Evolutionary conservation across 2,888 invertebrate species (phyloP).

Genomic region (Aphidoletes aphidimyza): DNA sequence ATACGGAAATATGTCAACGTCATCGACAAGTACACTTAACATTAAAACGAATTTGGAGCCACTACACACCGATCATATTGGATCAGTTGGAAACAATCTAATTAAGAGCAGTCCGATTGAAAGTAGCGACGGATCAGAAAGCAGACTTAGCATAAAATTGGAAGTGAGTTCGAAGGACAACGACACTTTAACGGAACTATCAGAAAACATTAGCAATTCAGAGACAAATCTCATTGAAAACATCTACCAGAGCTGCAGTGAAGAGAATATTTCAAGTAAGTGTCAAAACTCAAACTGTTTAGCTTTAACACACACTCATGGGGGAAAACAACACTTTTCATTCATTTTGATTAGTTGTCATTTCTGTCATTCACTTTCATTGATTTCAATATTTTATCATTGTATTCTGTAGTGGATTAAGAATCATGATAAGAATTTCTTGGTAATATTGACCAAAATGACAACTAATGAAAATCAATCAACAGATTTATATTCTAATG

Average conservation of each 20-base stretch:
- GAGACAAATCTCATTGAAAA: not conserved
- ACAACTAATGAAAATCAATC: no score
- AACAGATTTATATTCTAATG: no score
- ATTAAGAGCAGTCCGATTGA: not conserved
- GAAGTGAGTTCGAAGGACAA: not conserved
- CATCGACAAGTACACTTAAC: not conserved
- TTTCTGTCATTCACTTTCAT: no score
- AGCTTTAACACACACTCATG: no score
- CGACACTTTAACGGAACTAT: not conserved
- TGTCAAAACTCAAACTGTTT: not conserved
- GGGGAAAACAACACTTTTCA: no score
- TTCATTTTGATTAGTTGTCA: no score
- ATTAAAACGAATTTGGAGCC: not conserved
- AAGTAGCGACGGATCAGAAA: conserved; percentile 22
- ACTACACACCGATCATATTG: not conserved
- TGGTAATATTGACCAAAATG: no score
- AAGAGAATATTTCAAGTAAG: conserved; percentile 35
- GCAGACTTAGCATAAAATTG: conserved; percentile 21
- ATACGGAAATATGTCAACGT: not conserved
- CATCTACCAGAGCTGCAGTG: not conserved
- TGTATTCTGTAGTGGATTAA: no score
- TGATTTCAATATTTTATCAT: no score
- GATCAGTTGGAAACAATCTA: not conserved
- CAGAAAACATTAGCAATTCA: not conserved
- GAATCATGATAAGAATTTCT: no score